phyloP scores from a whole-genome alignment of 2,113 vertebrate genomes.

The Cyanoramphus novaezelandiae region DNA sequence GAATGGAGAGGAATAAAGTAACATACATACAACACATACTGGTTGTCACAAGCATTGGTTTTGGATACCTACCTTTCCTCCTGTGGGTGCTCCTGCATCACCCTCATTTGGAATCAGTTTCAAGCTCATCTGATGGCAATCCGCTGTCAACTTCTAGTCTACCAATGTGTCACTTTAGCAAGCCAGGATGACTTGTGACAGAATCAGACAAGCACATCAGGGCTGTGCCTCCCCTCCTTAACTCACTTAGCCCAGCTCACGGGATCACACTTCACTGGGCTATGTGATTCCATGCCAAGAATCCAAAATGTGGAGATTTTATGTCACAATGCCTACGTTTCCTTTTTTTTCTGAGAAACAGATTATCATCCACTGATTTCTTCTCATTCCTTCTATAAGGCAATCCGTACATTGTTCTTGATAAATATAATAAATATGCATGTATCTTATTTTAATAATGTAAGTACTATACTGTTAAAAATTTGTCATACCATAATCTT shows the following conservation, averaged over 20 bases:
- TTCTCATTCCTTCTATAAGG: neutral
- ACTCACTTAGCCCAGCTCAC: neutral
- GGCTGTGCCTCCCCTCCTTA: neutral
- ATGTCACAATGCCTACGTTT: neutral
- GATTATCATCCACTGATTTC: neutral
- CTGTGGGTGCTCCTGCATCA: neutral
- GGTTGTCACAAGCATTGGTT: neutral
- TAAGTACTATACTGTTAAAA: neutral
- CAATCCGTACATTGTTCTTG: neutral
- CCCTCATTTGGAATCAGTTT: neutral
- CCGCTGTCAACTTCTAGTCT: neutral
- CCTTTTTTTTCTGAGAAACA: neutral
- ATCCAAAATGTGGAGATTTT: neutral
- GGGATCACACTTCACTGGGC: neutral
- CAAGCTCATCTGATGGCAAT: neutral
- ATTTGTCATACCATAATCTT: neutral
- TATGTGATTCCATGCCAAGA: neutral
- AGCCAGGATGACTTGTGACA: neutral
- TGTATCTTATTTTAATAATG: neutral
- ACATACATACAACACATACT: neutral
- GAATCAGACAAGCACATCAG: neutral
- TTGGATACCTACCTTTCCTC: neutral
- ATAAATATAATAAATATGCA: neutral
- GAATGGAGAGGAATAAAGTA: neutral
- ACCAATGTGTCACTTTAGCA: neutral